phyloP scores from a whole-genome alignment of 2,888 invertebrate genomes.

The Strigamia crassipes region DNA sequence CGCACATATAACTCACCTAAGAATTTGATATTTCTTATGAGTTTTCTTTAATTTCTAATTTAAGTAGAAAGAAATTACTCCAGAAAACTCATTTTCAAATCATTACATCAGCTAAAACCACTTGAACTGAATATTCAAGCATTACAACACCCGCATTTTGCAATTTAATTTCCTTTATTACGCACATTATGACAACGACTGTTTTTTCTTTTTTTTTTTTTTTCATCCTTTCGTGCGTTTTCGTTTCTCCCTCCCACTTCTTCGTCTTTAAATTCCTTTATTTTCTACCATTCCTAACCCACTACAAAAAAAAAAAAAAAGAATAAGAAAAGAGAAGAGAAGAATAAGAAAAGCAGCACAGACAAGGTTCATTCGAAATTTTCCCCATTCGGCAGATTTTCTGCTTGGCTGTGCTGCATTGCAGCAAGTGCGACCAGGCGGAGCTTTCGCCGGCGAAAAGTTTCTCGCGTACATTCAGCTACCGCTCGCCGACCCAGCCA shows the following conservation, averaged over 20 bases:
- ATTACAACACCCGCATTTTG: background rate
- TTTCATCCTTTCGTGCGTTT: background rate
- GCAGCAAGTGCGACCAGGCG: slow-evolving; percentile 39
- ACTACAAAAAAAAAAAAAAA: background rate
- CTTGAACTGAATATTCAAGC: background rate
- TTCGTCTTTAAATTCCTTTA: slow-evolving; percentile 15
- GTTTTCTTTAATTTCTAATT: no score
- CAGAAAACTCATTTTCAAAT: background rate
- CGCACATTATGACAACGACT: background rate
- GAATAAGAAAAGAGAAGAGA: background rate
- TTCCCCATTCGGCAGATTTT: slow-evolving; percentile 42
- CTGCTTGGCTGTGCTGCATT: slow-evolving; percentile 40
- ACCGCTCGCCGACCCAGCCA: slow-evolving; percentile 33
- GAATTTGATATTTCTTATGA: no score
- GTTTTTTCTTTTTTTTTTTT: background rate
- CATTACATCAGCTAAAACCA: background rate
- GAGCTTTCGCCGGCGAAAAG: slow-evolving; percentile 40
- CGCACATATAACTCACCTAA: no score
- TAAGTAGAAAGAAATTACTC: no score
- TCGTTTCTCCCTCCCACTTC: no score
- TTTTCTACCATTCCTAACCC: background rate
- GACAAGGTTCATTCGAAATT: slow-evolving; percentile 40
- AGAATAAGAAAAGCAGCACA: slow-evolving; percentile 23
- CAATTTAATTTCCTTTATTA: slow-evolving; percentile 11
- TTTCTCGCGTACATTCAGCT: slow-evolving; percentile 39